phyloP scores from a whole-genome alignment of 1,140 invertebrate genomes.

The Anoplolepis gracilipes region DNA sequence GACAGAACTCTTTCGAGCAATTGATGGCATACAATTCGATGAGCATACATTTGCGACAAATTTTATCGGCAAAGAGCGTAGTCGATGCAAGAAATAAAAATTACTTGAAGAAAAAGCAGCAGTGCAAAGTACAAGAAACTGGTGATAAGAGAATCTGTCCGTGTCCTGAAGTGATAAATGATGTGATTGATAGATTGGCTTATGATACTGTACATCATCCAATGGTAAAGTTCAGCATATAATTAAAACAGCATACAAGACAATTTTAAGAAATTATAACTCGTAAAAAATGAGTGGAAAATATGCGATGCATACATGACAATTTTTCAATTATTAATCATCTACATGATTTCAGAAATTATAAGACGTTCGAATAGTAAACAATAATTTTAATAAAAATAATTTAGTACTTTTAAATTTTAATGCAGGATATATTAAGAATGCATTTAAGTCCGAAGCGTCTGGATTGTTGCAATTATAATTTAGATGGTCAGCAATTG shows the following conservation, averaged over 20 bases:
- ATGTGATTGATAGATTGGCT: slow-evolving; percentile 81
- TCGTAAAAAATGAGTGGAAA: background rate
- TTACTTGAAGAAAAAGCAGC: slow-evolving; percentile 73
- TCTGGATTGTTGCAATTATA: slow-evolving; percentile 23
- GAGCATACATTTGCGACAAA: slow-evolving; percentile 79
- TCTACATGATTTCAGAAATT: background rate
- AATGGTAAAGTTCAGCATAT: slow-evolving; percentile 71
- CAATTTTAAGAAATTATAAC: background rate
- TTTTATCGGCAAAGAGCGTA: slow-evolving; percentile 80
- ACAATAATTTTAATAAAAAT: background rate
- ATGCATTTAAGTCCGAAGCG: slow-evolving; percentile 13
- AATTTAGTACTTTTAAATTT: background rate
- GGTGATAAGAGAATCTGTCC: slow-evolving; percentile 58
- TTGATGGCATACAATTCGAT: slow-evolving; percentile 82
- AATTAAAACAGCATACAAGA: background rate
- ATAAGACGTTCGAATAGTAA: background rate
- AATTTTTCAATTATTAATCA: background rate
- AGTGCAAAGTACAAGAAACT: slow-evolving; percentile 62
- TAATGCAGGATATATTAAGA: slow-evolving; percentile 57
- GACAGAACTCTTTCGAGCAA: slow-evolving; percentile 81
- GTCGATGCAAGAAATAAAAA: slow-evolving; percentile 80
- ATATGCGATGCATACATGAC: background rate
- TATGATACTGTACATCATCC: slow-evolving; percentile 82
- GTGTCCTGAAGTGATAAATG: slow-evolving; percentile 67
- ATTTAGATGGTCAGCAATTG: background rate